phyloP scores from a whole-genome alignment of 1,140 invertebrate genomes.

The Panagrolaimus sp. region DNA sequence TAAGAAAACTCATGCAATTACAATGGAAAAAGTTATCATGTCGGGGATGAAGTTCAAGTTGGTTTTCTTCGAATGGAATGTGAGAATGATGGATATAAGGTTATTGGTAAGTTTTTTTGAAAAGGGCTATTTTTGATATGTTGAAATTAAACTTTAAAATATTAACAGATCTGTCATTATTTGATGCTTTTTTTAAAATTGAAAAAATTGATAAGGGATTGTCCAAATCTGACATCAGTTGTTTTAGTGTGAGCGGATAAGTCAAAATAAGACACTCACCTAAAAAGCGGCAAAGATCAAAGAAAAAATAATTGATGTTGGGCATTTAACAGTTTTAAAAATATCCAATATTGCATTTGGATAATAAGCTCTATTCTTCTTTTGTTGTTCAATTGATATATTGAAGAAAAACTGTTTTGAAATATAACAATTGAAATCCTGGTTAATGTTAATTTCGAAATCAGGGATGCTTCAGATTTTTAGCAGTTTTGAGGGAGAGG shows the following conservation, averaged over 20 bases:
- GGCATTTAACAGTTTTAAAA: too few relatives aligned
- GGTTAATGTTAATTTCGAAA: too few relatives aligned
- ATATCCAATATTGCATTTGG: too few relatives aligned
- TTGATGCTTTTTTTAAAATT: neutral
- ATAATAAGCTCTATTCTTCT: too few relatives aligned
- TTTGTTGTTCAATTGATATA: too few relatives aligned
- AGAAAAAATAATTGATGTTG: neutral
- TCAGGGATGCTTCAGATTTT: too few relatives aligned
- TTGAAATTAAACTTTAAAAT: slow-evolving; percentile 4
- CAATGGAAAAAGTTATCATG: slow-evolving; percentile 43
- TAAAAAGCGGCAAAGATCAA: too few relatives aligned
- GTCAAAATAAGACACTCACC: too few relatives aligned
- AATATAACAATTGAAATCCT: too few relatives aligned
- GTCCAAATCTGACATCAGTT: neutral
- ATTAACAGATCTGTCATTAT: slow-evolving; percentile 8
- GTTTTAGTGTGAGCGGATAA: too few relatives aligned
- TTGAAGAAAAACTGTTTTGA: too few relatives aligned
- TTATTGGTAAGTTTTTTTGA: slow-evolving; percentile 33
- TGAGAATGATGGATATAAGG: slow-evolving; percentile 36
- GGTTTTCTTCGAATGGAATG: slow-evolving; percentile 42
- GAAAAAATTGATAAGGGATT: neutral
- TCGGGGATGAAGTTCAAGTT: slow-evolving; percentile 45
- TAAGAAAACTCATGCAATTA: slow-evolving; percentile 32
- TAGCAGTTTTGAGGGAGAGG: too few relatives aligned
- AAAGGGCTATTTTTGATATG: neutral